Conservation (phyloP, 2,113 vertebrate species). For the human region GRCh38 chr13:34110001-34110500, state of each 20-base stretch:
- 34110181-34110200: neutral
- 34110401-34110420: neutral
- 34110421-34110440: neutral
- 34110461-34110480: neutral
- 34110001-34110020: neutral
- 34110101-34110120: too few relatives aligned
- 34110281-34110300: neutral
- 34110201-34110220: neutral
- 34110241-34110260: neutral
- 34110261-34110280: neutral
- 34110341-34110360: neutral
- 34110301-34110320: neutral
- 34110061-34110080: neutral
- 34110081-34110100: neutral
- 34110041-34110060: neutral
- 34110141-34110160: neutral
- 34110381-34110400: neutral
- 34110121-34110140: neutral
- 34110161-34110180: neutral
- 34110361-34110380: too few relatives aligned
- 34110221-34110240: neutral
- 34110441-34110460: neutral
- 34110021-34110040: neutral
- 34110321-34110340: too few relatives aligned
- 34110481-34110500: neutral